Evolutionary conservation across 2,888 invertebrate species (phyloP), one percentile per base, ranked within the genome.

Genomic region (Vanessa cardui): DNA sequence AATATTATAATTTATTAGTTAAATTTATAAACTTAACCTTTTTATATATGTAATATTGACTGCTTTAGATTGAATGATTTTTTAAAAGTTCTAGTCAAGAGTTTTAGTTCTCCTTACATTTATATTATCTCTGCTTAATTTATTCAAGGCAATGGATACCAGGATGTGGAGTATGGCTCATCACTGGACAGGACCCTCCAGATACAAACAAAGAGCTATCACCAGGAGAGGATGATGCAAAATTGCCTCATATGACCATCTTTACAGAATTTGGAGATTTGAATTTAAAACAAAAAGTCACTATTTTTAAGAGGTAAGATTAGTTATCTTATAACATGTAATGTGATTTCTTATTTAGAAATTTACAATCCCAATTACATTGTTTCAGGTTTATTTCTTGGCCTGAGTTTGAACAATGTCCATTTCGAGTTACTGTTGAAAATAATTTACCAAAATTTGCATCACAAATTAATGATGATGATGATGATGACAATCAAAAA

Each of bases 211-310:
- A 76, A 69, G 59, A 70, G 45, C 70, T 89, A 58, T 78, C 84
- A 3, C 92, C 92, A 0, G 80, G 78, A 0, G 68, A 76, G 33
- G 78, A 81, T 50, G 90, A 93, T 73, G 87, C 84, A 0, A 63
- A 80, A 33, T 79, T 93, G 73, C 93, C 94, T 7, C 93, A 95
- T 72, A 94, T 95, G 75, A 94, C 94, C 66, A 96, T 97, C 74
- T 96, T 94, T 78, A 96, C 96, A 0, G 92, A 94, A 82, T 96
- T 96, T 80, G 94, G 95, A 0, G 95, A 96, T 76, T 87, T 97
- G 8, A 93, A 82, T 58, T 94, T 96, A 0, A 78, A 83, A 58
- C 94, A 96, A 82, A 93, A 96, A 77, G 78, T 96, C 16, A 92
- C 94, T 12, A 82, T 97, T 2, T 97, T 95, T 78, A 93, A 93